Conservation (phyloP, 2,797 vertebrate species). For the Pampus argenteus region DNA sequence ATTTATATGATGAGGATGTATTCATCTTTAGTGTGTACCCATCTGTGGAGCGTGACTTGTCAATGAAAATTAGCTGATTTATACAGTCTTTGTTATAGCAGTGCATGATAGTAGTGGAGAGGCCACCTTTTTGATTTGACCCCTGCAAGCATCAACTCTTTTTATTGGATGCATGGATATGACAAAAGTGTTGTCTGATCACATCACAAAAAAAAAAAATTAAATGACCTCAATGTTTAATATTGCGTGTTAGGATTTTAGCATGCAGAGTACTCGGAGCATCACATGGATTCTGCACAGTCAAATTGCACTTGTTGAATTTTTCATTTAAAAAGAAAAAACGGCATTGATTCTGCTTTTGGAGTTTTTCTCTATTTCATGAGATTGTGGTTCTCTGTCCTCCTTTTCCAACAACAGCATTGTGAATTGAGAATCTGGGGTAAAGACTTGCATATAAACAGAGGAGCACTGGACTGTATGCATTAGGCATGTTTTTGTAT, state of each 20-base stretch:
- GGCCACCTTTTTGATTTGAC: conserved; percentile 26
- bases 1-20: conserved; percentile 57
- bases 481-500: conserved; percentile 4
- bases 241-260: background rate
- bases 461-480: background rate
- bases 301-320: background rate
- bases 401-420: background rate
- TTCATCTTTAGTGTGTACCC: conserved; percentile 46
- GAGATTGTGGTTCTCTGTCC: background rate
- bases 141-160: background rate
- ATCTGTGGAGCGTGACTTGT: conserved; percentile 50
- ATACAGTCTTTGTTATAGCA: conserved; percentile 14
- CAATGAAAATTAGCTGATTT: conserved; percentile 58
- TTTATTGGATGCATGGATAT: background rate
- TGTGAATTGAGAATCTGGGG: conserved; percentile 6
- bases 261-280: background rate
- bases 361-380: background rate
- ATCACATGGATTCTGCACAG: background rate
- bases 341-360: conserved; percentile 7
- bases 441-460: background rate
- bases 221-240: background rate
- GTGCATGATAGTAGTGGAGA: conserved; percentile 3
- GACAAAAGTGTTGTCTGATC: too few relatives aligned
- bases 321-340: background rate
- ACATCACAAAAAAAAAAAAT: background rate